These are phyloP conservation scores for Tetramorium simillimum DNA, from an alignment of 1,140 invertebrate genomes.

Conservation along the genomic window DNA sequence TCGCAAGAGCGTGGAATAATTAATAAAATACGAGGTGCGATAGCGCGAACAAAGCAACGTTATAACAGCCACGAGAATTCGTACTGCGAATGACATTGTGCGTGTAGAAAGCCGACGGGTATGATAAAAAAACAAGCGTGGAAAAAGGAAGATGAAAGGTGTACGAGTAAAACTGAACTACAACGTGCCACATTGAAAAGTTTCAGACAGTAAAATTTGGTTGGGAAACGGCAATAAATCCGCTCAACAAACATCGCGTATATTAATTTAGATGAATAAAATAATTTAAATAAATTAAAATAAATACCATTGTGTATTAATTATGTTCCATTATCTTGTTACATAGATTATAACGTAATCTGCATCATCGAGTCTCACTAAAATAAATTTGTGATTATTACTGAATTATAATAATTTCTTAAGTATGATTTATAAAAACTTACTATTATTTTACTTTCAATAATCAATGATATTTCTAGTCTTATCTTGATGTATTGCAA, in stretches of 20 bases:
- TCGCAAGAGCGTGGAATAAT: conserved; percentile 43
- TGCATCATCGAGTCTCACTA: neutral
- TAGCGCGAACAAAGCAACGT: conserved; percentile 55
- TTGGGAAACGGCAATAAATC: conserved; percentile 41
- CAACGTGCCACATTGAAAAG: conserved; percentile 48
- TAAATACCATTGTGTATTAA: conserved; percentile 20
- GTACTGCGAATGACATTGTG: conserved; percentile 43
- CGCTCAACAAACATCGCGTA: neutral
- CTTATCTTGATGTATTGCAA: neutral
- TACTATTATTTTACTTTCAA: neutral
- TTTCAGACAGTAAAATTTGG: conserved; percentile 51
- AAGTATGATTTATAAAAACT: neutral
- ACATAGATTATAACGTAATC: neutral
- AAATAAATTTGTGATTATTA: neutral
- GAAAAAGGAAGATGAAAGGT: conserved; percentile 29
- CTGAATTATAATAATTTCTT: no score
- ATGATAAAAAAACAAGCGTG: conserved; percentile 10
- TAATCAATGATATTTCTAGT: neutral
- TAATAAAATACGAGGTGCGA: conserved; percentile 45
- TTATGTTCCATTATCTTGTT: conserved; percentile 38
- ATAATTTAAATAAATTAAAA: conserved; percentile 26
- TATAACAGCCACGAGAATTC: conserved; percentile 47
- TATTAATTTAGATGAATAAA: conserved; percentile 49
- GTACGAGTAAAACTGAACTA: conserved; percentile 23
- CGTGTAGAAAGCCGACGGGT: conserved; percentile 36